Percentiles rank a stretch among this genome's conserved stretches.
Conservation (phyloP, 2,888 invertebrate species). For the Cataglyphis cursor region DNA sequence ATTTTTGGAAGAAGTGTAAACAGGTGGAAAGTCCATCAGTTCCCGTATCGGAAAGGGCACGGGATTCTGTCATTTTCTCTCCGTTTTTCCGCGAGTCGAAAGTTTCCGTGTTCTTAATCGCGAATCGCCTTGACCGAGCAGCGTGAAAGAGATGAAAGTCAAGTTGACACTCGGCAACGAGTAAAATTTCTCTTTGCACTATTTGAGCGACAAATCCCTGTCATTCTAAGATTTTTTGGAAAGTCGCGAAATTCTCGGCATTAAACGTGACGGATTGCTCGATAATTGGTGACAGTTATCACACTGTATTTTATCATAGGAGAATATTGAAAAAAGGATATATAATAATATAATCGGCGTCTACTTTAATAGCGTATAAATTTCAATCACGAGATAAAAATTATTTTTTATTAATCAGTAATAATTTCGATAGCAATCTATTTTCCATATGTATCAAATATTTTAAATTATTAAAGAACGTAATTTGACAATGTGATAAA, state of each 20-base stretch:
- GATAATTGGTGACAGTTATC: slow-evolving; percentile 29
- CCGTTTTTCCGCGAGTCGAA: slow-evolving; percentile 33
- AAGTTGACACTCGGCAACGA: slow-evolving; percentile 47
- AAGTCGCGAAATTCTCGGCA: slow-evolving; percentile 10
- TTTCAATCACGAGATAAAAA: background rate
- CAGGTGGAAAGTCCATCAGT: slow-evolving; percentile 63
- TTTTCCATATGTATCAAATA: background rate
- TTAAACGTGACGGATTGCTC: slow-evolving; percentile 28
- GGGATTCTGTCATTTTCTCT: slow-evolving; percentile 18
- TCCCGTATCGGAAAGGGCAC: slow-evolving; percentile 12
- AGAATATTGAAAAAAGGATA: background rate
- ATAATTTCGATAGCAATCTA: background rate
- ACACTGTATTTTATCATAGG: background rate
- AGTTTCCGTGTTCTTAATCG: slow-evolving; percentile 45
- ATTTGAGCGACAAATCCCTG: slow-evolving; percentile 38
- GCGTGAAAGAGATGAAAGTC: slow-evolving; percentile 18
- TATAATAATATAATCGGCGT: background rate
- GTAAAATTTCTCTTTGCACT: slow-evolving; percentile 47
- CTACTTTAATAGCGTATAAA: background rate
- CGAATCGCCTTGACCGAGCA: slow-evolving; percentile 49
- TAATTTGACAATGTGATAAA: background rate
- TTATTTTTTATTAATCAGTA: background rate
- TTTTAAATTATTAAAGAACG: slow-evolving; percentile 17
- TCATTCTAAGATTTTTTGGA: background rate
- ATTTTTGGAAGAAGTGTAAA: slow-evolving; percentile 70